These are phyloP conservation scores for Mycetomoellerius zeteki DNA, from an alignment of 1,140 invertebrate genomes.

Conservation along the genomic window DNA sequence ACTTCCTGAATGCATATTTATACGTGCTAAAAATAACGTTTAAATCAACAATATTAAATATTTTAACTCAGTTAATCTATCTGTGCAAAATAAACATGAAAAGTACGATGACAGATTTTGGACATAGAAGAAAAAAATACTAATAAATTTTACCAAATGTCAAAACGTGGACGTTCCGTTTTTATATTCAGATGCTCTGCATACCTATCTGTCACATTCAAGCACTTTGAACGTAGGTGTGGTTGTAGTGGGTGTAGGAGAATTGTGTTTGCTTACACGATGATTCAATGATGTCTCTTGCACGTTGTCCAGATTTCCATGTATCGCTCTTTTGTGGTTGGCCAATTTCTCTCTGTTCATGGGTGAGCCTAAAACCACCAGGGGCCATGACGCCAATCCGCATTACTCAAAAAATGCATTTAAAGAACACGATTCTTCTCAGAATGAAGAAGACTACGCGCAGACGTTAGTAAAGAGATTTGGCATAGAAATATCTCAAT, in stretches of 20 bases:
- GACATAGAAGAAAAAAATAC: slow-evolving; percentile 1
- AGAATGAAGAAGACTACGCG: slow-evolving; percentile 10
- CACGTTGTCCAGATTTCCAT: slow-evolving; percentile 89
- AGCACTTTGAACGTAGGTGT: slow-evolving; percentile 85
- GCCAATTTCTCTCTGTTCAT: slow-evolving; percentile 93
- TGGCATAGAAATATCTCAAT: background rate
- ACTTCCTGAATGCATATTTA: background rate
- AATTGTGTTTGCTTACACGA: slow-evolving; percentile 86
- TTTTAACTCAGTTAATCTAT: background rate
- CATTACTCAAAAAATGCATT: slow-evolving; percentile 34
- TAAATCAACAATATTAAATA: background rate
- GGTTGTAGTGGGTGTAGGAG: slow-evolving; percentile 83
- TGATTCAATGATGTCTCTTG: slow-evolving; percentile 92
- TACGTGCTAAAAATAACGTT: background rate
- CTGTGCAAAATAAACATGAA: slow-evolving; percentile 3
- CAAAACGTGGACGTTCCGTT: slow-evolving; percentile 23
- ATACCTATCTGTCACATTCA: slow-evolving; percentile 84
- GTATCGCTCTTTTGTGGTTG: slow-evolving; percentile 89
- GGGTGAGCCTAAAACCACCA: slow-evolving; percentile 89
- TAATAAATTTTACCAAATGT: slow-evolving; percentile 36
- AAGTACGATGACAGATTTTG: slow-evolving; percentile 12
- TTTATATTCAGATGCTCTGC: slow-evolving; percentile 62
- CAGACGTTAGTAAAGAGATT: slow-evolving; percentile 4
- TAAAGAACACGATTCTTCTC: slow-evolving; percentile 7
- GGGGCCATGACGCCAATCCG: slow-evolving; percentile 54